Base-by-base conservation (phyloP, 1,140 invertebrate species). In the Sitobion miscanthi region DNA sequence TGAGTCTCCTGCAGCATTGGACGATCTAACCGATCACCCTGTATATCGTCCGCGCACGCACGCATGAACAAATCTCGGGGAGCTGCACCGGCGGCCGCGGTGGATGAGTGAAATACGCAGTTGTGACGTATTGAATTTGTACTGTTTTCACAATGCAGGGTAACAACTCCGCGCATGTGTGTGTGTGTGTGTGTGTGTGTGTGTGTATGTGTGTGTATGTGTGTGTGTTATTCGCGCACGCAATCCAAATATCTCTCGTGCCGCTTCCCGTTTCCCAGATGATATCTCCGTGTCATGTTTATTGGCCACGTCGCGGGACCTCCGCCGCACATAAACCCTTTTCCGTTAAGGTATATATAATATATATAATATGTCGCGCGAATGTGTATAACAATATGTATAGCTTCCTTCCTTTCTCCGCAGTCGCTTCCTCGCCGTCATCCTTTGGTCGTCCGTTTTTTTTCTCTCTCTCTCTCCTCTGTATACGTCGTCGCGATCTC, bases 231-330 rank as follows among this genome's bases (percentile, higher is more conserved):
- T 42, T 42, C 11, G 25, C 77, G 82, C 47, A 92, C 82, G 91
- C 90, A 91, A 91, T 92, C 91, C 77, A 85, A 92, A 92, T 92
- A 83, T 92, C 82, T 52, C 25, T 91, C 57, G 42, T 83, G 91
- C 77, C 35, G 82, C 82, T 93, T 93, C 82, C 91, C 91, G 91
- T 57, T 86, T n/a, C n/a, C 23, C 35, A n/a, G 91, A 93, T 93
- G 42, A 38, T 69, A 93, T 93, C 91, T 93, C 49, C 82, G 45
- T 54, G 82, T 86, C 91, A 93, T 93, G 91, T 93, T 93, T 93
- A 93, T 93, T 86, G 77, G 82, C 47, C 91, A n/a, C 42, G 82
- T 69, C 77, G 82, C 52, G 45, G n/a, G 91, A 93, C 91, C 91
- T 83, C 77, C 88, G 23, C 52, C 88, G 38, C 88, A 89, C 82